Evolutionary conservation across 92 coral and sea anemone genomes (phyloP).

Genomic region (Porites lobata): DNA sequence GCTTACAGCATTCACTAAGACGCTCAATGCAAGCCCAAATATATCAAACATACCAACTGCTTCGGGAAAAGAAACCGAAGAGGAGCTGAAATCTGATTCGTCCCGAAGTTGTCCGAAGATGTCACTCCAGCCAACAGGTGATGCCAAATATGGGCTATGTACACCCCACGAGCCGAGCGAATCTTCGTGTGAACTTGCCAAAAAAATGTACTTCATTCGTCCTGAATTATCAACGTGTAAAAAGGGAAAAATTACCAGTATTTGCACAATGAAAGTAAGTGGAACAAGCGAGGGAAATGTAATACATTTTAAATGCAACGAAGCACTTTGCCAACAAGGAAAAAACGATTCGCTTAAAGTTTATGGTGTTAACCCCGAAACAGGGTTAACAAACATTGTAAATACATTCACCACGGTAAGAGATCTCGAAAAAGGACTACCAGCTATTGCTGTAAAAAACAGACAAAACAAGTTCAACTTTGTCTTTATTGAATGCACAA

Average conservation of each 20-base stretch:
- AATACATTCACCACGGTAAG: constrained; percentile 13
- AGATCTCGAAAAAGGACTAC: constrained; percentile 65
- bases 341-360: constrained; percentile 19
- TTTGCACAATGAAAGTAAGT: constrained; percentile 34
- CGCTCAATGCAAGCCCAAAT: not conserved
- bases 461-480: constrained; percentile 59
- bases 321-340: constrained; percentile 47
- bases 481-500: constrained; percentile 68
- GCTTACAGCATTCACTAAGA: not conserved
- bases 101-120: constrained; percentile 13
- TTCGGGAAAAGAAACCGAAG: not conserved
- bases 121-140: constrained; percentile 1
- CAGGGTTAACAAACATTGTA: constrained; percentile 29
- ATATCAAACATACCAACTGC: not conserved
- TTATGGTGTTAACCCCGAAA: constrained; percentile 20
- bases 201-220: constrained; percentile 34
- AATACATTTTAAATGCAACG: constrained; percentile 6
- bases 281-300: not conserved
- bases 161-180: constrained; percentile 58
- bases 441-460: constrained; percentile 33
- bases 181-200: constrained; percentile 35
- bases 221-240: constrained; percentile 45
- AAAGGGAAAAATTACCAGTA: constrained; percentile 9
- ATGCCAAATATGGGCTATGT: constrained; percentile 50
- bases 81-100: not conserved